Conservation (phyloP, 2,888 invertebrate genomes). For the Amorpha juglandis region DNA sequence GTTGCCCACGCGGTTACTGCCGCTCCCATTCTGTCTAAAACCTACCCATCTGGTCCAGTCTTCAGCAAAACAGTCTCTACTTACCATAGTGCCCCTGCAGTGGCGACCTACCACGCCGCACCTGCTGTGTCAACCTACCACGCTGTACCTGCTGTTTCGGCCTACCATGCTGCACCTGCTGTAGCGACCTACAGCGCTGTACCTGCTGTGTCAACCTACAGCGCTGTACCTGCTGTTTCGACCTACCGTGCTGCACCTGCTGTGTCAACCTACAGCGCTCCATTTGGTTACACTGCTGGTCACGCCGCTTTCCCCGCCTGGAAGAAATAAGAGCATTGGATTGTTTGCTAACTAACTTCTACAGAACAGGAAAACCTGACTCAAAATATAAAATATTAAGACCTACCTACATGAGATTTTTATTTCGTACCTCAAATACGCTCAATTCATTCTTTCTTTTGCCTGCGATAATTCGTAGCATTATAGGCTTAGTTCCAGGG, state of each 20-base stretch:
- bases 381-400: neutral
- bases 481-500: no score
- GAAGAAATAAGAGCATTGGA: neutral
- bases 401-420: neutral
- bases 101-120: neutral
- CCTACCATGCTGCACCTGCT: slow-evolving; percentile 16
- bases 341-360: neutral
- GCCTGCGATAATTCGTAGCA: no score
- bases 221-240: neutral
- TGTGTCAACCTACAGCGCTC: neutral
- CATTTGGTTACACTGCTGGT: neutral
- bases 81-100: slow-evolving; percentile 33
- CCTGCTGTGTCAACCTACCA: no score
- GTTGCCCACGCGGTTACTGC: neutral
- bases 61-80: slow-evolving; percentile 36
- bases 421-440: neutral
- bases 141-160: no score
- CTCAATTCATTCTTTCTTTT: no score
- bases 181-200: slow-evolving; percentile 10
- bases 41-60: slow-evolving; percentile 51
- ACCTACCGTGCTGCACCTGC: neutral
- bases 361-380: neutral
- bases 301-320: neutral
- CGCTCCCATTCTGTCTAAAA: slow-evolving; percentile 44
- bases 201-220: neutral